A percentile compares a stretch with the other conserved stretches of the same genome.
phyloP scores from a whole-genome alignment of 2,113 vertebrate species.

The Fulmarus glacialis region DNA sequence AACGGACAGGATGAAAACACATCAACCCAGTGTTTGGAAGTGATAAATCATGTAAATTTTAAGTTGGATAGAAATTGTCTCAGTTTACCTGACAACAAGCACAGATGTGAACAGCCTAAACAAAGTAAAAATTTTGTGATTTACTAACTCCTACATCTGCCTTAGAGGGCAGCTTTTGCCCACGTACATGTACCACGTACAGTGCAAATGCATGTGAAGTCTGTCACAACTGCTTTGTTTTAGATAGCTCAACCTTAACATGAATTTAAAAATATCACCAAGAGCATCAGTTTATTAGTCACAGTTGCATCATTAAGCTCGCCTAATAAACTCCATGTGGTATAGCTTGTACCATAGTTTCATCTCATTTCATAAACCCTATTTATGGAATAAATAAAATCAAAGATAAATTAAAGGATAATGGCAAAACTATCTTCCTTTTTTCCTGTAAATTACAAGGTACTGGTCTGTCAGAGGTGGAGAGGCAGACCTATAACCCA shows the following conservation, averaged over 20 bases:
- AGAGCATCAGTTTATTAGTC: background rate
- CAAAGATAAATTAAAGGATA: background rate
- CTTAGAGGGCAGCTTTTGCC: background rate
- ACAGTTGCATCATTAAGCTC: background rate
- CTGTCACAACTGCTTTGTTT: background rate
- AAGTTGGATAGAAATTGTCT: background rate
- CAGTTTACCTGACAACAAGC: background rate
- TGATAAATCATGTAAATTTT: background rate
- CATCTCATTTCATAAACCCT: background rate
- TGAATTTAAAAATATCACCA: background rate
- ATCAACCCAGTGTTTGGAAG: background rate
- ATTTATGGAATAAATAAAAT: background rate
- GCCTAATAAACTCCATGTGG: background rate
- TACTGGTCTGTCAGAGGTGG: background rate
- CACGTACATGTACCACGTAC: fast-evolving
- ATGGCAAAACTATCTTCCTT: background rate
- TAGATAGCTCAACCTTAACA: background rate
- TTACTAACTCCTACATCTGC: background rate
- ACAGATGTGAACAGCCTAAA: background rate
- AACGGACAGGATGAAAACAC: background rate
- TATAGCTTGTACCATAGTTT: background rate
- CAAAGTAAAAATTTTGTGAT: background rate
- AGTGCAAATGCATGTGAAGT: background rate
- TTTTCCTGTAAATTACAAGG: background rate
- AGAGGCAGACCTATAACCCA: background rate